A percentile compares a stretch with the other conserved stretches of the same genome.
These are phyloP conservation scores for Molanna angustata DNA, from an alignment of 2,888 invertebrate species.

Conservation along the genomic window DNA sequence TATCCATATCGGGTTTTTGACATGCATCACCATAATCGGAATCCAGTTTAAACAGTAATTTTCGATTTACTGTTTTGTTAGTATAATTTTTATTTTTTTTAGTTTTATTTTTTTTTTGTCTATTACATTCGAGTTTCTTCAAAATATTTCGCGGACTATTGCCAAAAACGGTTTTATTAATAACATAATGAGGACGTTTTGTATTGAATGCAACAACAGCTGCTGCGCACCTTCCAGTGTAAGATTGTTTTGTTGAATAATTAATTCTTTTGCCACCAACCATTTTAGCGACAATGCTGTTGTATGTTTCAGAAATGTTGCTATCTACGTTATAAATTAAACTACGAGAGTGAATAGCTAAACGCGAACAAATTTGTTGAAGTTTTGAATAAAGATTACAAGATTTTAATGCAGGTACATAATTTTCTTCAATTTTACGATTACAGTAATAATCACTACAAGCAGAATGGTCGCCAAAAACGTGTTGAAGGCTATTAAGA, in stretches of 20 bases:
- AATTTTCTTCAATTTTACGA: background rate
- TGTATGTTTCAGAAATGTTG: background rate
- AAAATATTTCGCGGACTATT: background rate
- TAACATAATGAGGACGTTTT: background rate
- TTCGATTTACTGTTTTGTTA: background rate
- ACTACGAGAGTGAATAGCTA: background rate
- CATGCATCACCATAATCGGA: background rate
- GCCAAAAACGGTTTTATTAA: background rate
- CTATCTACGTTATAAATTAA: background rate
- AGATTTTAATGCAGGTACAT: background rate
- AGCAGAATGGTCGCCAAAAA: background rate
- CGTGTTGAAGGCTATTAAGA: background rate
- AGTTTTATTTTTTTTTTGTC: background rate
- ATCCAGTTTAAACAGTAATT: background rate
- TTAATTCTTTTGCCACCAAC: background rate
- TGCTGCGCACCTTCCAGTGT: background rate
- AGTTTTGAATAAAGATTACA: background rate
- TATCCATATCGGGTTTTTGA: background rate
- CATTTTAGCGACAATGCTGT: background rate
- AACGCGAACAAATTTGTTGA: background rate
- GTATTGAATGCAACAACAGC: background rate
- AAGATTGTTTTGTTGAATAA: background rate
- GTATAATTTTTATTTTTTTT: background rate
- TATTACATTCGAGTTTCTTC: background rate
- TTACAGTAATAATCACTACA: background rate